Base-by-base conservation (phyloP, 2,797 vertebrate species). In the Microctenopoma steveboyesi region DNA sequence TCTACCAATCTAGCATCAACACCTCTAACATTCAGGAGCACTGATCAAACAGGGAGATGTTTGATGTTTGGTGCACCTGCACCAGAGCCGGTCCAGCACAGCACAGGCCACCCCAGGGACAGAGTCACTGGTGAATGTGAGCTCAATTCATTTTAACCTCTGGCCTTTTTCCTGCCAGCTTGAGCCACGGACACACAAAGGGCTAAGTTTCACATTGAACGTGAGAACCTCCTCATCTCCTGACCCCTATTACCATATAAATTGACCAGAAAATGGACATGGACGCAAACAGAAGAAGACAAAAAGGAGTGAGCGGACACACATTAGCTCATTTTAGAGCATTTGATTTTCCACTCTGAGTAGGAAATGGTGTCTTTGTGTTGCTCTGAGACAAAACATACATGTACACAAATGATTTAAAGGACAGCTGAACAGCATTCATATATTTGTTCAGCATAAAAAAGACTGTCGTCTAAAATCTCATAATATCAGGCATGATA, bases 191-290 rank as follows among this genome's bases (percentile, higher is more conserved):
- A 81, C 78, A 93, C 93, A 96, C 95, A 97, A 96, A 90, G 95
- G 94, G 91, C 92, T 91, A 90, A 92, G 93, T 92, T 94, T 95
- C 94, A 93, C 95, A 93, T 94, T 92, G 92, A 96, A 96, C 91
- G 94, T 97, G 96, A 97, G 96, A 97, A 97, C 93, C 91, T 92
- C 93, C 94, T 96, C 96, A 94, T 96, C 95, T 94, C 89, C 95
- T 97, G 96, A 97, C 96, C 96, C 87, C 90, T 87, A 95, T 97
- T 96, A 95, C 91, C 95, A 97, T 97, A 94, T 96, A 94, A 98
- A 98, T 95, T 75, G 87, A 86, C 83, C 79, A 83, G 92, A 95
- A 95, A 90, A 85, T 78, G 78, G 69, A 88, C 81, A 45, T 48
- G 57, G 64, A 72, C 79, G 80, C 70, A 69, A 50, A 79, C 75